phyloP scores from a whole-genome alignment of 2,888 invertebrate genomes.

The Heliconius sara region DNA sequence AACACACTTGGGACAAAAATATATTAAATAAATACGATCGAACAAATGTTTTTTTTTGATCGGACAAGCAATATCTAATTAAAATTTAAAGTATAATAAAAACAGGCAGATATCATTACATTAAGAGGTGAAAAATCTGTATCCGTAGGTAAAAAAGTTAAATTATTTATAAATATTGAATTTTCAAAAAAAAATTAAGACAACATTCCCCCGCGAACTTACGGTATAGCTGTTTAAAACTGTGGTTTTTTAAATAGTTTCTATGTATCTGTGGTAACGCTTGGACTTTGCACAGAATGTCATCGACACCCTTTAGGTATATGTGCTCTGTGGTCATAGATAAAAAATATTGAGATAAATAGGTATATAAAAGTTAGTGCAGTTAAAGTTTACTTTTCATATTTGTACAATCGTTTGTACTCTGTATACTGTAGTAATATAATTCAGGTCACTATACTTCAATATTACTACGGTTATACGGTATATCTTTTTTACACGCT shows the following conservation, averaged over 20 bases:
- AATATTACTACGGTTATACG: not conserved
- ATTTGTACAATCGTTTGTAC: not conserved
- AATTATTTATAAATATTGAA: too few relatives aligned
- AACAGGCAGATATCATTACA: too few relatives aligned
- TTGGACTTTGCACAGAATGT: slow-evolving; percentile 7
- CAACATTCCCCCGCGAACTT: too few relatives aligned
- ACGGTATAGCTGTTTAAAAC: not conserved
- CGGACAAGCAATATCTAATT: too few relatives aligned
- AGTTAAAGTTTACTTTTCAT: slow-evolving; percentile 9
- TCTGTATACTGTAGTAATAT: not conserved
- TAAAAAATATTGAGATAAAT: slow-evolving; percentile 2
- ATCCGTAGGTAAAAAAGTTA: too few relatives aligned
- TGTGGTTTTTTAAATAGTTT: not conserved
- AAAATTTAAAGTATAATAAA: too few relatives aligned
- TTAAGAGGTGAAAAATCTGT: too few relatives aligned
- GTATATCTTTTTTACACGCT: not conserved
- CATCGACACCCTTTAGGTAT: too few relatives aligned
- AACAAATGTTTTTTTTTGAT: too few relatives aligned
- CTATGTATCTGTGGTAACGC: not conserved
- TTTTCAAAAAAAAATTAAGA: too few relatives aligned
- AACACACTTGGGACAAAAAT: too few relatives aligned
- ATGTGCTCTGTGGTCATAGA: not conserved
- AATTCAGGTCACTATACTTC: not conserved
- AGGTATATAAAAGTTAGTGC: slow-evolving; percentile 1
- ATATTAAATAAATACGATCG: too few relatives aligned